A percentile compares a stretch with the other conserved stretches of the same genome.
These are phyloP conservation scores for Hypselothyrea guttata DNA, from an alignment of 2,888 invertebrate species.

Conservation along the genomic window DNA sequence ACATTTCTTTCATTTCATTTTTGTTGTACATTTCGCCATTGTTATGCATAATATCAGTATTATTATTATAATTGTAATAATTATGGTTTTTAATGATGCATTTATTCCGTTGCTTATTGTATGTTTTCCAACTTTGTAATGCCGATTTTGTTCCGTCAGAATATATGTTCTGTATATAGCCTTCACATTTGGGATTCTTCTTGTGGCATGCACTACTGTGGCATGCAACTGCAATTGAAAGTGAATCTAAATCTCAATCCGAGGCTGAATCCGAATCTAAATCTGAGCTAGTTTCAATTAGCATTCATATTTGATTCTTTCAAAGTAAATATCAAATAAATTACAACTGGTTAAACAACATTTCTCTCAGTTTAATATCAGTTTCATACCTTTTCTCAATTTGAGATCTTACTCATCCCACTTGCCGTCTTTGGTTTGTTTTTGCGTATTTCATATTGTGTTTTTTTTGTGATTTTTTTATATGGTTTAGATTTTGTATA, in stretches of 20 bases:
- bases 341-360: conserved; percentile 12
- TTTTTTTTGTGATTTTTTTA: conserved; percentile 13
- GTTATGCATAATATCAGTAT: conserved; percentile 1
- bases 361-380: conserved; percentile 7
- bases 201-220: conserved; percentile 4
- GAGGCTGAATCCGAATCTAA: background rate
- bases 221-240: background rate
- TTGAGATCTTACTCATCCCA: too few relatives aligned
- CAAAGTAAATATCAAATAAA: background rate
- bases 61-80: too few relatives aligned
- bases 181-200: conserved; percentile 9
- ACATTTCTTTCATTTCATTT: conserved; percentile 51
- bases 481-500: conserved; percentile 40
- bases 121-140: conserved; percentile 55
- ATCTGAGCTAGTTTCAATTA: conserved; percentile 5
- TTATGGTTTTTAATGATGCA: conserved; percentile 37
- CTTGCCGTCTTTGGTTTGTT: conserved; percentile 5
- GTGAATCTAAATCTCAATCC: conserved; percentile 3
- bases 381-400: conserved; percentile 6
- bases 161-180: conserved; percentile 40
- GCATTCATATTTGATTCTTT: conserved; percentile 5
- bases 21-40: conserved; percentile 71
- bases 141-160: conserved; percentile 46
- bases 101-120: conserved; percentile 64
- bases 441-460: conserved; percentile 6